A percentile compares a stretch with the other conserved stretches of the same genome.
Conservation (phyloP, 2,888 invertebrate genomes). For the Piscicola geometra region DNA sequence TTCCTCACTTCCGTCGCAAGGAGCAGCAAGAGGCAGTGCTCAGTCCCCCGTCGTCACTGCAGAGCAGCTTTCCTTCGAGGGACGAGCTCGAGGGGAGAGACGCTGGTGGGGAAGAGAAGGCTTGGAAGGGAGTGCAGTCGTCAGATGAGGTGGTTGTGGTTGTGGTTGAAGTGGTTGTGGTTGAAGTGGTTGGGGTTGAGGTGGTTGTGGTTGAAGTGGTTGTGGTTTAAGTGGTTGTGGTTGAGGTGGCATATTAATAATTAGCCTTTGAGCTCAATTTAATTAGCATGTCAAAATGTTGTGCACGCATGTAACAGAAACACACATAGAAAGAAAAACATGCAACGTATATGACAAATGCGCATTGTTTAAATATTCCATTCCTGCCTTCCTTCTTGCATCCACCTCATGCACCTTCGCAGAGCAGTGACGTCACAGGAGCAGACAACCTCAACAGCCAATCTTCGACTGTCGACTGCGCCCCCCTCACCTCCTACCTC, state of each 20-base stretch:
- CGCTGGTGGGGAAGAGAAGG: neutral
- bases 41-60: too few species aligned
- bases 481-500: neutral
- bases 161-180: too few species aligned
- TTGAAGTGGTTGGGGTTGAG: neutral
- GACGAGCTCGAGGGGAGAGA: neutral
- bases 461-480: neutral
- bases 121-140: neutral
- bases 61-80: neutral
- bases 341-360: too few species aligned
- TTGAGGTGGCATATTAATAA: too few species aligned
- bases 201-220: neutral
- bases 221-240: neutral
- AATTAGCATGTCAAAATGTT: too few species aligned
- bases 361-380: neutral
- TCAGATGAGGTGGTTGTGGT: too few species aligned
- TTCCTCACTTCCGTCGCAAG: neutral
- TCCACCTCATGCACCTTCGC: neutral
- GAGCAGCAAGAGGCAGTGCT: neutral
- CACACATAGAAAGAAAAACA: too few species aligned
- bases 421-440: conserved; percentile 15
- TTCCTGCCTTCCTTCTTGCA: neutral
- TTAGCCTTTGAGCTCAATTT: too few species aligned
- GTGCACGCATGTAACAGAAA: too few species aligned
- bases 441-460: conserved; percentile 7